Evolutionary conservation across 2,797 vertebrate genomes (phyloP).

Genomic region (Nannoperca obscura): DNA sequence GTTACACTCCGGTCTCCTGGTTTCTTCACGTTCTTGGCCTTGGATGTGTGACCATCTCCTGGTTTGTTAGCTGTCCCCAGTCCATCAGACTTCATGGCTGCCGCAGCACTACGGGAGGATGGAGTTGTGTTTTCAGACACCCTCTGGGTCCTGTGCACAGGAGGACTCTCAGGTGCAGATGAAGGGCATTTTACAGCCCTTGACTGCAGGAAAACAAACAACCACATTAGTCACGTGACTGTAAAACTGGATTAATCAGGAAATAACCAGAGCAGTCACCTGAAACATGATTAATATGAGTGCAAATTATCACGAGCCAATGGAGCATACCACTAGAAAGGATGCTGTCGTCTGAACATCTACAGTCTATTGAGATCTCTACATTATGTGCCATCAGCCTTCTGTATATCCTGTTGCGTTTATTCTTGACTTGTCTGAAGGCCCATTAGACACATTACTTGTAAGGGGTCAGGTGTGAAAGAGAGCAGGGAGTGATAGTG

Average conservation of each 20-base stretch:
- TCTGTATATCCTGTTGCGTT: not conserved
- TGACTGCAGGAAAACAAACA: slow-evolving; percentile 76
- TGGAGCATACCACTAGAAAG: not conserved
- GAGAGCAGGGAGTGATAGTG: no score
- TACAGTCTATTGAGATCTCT: not conserved
- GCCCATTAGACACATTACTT: no score
- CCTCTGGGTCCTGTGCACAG: slow-evolving; percentile 79
- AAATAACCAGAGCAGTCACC: slow-evolving; percentile 20
- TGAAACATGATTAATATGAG: slow-evolving; percentile 24
- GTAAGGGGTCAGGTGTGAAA: no score
- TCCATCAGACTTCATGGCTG: slow-evolving; percentile 97
- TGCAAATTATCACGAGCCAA: not conserved
- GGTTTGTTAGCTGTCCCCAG: slow-evolving; percentile 88
- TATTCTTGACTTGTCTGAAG: not conserved
- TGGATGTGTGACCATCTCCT: slow-evolving; percentile 85
- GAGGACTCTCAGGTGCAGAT: slow-evolving; percentile 80
- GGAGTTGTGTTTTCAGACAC: slow-evolving; percentile 70
- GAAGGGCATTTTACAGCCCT: slow-evolving; percentile 85
- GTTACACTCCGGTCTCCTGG: slow-evolving; percentile 81
- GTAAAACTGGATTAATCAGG: slow-evolving; percentile 23
- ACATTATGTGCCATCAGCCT: slow-evolving; percentile 10
- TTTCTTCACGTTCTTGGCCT: slow-evolving; percentile 87
- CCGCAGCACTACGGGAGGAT: slow-evolving; percentile 70
- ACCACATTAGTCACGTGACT: slow-evolving; percentile 34
- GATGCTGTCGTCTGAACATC: not conserved